Evolutionary conservation across 2,797 vertebrate genomes (phyloP).

Genomic region (Aeoliscus strigatus): DNA sequence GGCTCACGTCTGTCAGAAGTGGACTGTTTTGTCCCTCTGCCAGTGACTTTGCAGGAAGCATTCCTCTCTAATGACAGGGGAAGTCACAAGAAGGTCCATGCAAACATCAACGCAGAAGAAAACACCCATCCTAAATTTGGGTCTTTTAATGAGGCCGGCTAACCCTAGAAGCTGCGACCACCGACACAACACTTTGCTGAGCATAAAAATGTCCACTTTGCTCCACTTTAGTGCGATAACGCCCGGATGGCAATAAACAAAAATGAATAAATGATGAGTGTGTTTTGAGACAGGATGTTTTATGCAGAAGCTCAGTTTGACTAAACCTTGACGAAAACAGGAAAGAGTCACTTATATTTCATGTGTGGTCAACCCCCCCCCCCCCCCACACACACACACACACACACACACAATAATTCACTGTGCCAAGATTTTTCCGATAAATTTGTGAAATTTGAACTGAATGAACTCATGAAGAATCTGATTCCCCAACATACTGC

Average conservation of each 20-base stretch:
- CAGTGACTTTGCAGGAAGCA: constrained; percentile 41
- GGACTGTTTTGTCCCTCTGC: constrained; percentile 9
- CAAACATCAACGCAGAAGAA: constrained; percentile 39
- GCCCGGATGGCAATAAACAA: constrained; percentile 25
- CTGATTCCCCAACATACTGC: no score
- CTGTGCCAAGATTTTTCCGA: no score
- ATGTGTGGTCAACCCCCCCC: no score
- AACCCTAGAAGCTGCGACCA: constrained; percentile 29
- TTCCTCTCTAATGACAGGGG: constrained; percentile 65
- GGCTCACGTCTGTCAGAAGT: constrained; percentile 17
- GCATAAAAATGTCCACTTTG: neutral
- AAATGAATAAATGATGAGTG: constrained; percentile 13
- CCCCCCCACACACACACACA: no score
- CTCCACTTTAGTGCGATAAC: neutral
- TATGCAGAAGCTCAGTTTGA: constrained; percentile 15
- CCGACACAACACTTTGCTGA: constrained; percentile 21
- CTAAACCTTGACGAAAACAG: constrained; percentile 16
- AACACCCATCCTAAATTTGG: constrained; percentile 46
- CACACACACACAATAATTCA: no score
- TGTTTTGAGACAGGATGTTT: constrained; percentile 2
- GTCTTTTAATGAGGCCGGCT: constrained; percentile 40
- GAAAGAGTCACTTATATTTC: neutral
- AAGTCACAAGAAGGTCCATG: constrained; percentile 34
- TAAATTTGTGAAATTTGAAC: no score
- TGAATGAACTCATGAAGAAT: no score